Evolutionary conservation across 2,888 invertebrate genomes (phyloP), one percentile per base, ranked within the genome.

Genomic region (Theretra japonica): DNA sequence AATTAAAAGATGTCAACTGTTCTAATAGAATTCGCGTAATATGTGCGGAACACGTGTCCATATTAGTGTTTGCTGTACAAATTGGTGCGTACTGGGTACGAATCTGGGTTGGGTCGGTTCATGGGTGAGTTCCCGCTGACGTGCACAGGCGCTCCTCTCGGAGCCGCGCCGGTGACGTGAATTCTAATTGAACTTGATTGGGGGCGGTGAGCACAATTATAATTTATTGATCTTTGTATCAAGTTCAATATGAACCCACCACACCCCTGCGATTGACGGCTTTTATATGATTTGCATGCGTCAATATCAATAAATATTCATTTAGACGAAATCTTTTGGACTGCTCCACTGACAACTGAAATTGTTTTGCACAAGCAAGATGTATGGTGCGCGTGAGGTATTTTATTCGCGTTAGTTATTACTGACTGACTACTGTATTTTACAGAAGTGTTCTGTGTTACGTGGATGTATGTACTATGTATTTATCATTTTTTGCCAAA

Each of bases 111-210:
- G 78, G 82, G 79, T 81, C 75, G 70, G 77, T 78, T 78, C 41
- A 41, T 41, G 41, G 41, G 11, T 15, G 21, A 17, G 75, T 74
- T 75, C 75, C 68, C 68, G 53, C 73, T 79, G 79, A 79, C 78
- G 80, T 81, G 81, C 80, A 78, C 75, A 69, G 70, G 77, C 79
- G 79, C 77, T 79, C 65, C 48, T 65, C 65, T 65, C 72, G 74
- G 62, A 48, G 71, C 75, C 76, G 70, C 76, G 71, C 75, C 76
- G 70, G 77, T 76, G 80, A 78, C 81, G 80, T 74, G 72, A 65
- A 73, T 78, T 72, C 76, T 83, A 81, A 88, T 88, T 88, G 85
- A 85, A 83, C 75, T 82, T 87, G 81, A 88, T 88, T 87, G 83
- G 79, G 76, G 83, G 83, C 86, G 82, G 80, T 81, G 79, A 80